A percentile compares a stretch with the other conserved stretches of the same genome.
Conservation (phyloP, 2,797 vertebrate species). For the Chaetodon trifasciatus region DNA sequence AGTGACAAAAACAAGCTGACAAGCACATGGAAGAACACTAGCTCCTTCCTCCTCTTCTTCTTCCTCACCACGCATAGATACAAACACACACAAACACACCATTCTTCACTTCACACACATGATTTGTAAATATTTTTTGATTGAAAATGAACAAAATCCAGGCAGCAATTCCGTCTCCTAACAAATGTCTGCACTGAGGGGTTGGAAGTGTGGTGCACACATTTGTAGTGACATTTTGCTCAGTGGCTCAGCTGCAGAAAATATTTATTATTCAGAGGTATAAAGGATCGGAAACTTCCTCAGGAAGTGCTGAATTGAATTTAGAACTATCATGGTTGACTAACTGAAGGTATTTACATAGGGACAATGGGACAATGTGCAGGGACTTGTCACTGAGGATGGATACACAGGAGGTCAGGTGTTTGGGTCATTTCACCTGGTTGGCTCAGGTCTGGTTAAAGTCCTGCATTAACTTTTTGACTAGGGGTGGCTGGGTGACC, state of each 20-base stretch:
- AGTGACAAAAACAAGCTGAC: neutral
- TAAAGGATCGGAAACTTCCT: slow-evolving; percentile 5
- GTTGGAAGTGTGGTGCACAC: neutral
- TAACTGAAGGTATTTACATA: slow-evolving; percentile 14
- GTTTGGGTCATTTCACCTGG: slow-evolving; percentile 38
- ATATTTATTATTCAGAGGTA: slow-evolving; percentile 20
- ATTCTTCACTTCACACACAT: neutral
- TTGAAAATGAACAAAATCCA: neutral
- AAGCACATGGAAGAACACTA: neutral
- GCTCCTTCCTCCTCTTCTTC: neutral
- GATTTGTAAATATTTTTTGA: neutral
- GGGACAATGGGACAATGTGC: slow-evolving; percentile 17
- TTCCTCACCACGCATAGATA: neutral
- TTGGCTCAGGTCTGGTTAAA: slow-evolving; percentile 38
- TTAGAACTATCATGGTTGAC: neutral
- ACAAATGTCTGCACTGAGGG: neutral
- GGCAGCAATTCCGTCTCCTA: neutral
- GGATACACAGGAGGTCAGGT: slow-evolving; percentile 20
- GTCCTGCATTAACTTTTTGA: slow-evolving; percentile 55
- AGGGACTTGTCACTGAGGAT: slow-evolving; percentile 20
- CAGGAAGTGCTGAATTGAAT: slow-evolving; percentile 22
- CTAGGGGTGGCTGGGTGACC: slow-evolving; percentile 36
- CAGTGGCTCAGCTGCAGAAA: neutral
- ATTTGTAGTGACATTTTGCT: slow-evolving; percentile 8
- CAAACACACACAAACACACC: neutral